phyloP scores from a whole-genome alignment of 92 coral and sea anemone species.

The Parazoanthus atlanticus region DNA sequence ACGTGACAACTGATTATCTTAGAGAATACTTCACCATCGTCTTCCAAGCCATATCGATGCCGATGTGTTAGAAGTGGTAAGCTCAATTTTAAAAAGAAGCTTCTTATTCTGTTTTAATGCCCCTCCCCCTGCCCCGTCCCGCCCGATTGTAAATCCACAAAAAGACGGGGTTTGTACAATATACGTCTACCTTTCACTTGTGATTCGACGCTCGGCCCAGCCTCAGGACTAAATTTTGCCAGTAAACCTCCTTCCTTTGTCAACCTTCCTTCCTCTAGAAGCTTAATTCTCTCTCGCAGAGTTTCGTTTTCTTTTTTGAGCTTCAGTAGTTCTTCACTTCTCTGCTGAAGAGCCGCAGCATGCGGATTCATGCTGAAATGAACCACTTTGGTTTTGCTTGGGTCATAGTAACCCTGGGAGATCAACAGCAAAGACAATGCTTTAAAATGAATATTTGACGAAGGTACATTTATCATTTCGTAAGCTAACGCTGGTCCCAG shows the following conservation, averaged over 20 bases:
- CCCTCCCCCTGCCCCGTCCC: too few species aligned
- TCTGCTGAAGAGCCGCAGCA: conserved; percentile 72
- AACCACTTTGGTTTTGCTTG: conserved; percentile 87
- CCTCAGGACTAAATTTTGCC: conserved; percentile 56
- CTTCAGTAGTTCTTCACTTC: conserved; percentile 78
- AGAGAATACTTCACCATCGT: too few species aligned
- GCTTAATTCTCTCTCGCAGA: conserved; percentile 65
- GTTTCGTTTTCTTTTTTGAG: conserved; percentile 81
- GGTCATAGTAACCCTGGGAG: conserved; percentile 92
- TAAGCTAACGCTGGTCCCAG: too few species aligned
- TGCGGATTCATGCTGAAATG: conserved; percentile 94
- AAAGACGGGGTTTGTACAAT: not conserved
- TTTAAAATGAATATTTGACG: too few species aligned
- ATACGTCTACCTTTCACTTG: conserved; percentile 81
- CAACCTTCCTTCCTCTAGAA: conserved; percentile 72
- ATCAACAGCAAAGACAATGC: not conserved
- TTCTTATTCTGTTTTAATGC: not conserved
- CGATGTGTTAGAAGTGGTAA: too few species aligned
- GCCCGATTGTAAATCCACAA: not conserved
- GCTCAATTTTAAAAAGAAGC: too few species aligned
- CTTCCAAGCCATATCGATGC: too few species aligned
- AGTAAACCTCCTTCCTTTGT: conserved; percentile 17
- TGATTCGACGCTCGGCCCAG: conserved; percentile 65
- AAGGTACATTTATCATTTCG: too few species aligned
- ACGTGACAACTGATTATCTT: too few species aligned